These are phyloP conservation scores for Andricus grossulariae DNA, from an alignment of 1,140 invertebrate genomes.

Conservation along the genomic window DNA sequence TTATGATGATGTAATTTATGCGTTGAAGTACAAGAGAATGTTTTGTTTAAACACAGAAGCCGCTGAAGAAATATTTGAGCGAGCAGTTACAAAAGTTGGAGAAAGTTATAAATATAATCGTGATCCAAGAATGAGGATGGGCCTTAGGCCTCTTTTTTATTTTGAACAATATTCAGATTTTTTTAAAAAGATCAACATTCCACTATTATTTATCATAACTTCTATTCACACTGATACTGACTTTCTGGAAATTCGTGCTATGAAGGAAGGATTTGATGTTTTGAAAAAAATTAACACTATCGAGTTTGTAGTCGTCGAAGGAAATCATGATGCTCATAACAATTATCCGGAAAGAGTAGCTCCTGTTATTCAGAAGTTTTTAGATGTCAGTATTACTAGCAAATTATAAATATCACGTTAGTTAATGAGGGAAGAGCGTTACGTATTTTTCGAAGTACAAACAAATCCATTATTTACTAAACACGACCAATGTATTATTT, in stretches of 20 bases:
- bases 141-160: constrained; percentile 41
- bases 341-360: constrained; percentile 77
- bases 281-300: constrained; percentile 55
- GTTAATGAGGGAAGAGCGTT: neutral
- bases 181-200: constrained; percentile 50
- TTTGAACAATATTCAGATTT: constrained; percentile 44
- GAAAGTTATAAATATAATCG: constrained; percentile 64
- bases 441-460: neutral
- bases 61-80: constrained; percentile 73
- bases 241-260: constrained; percentile 33
- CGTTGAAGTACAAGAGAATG: constrained; percentile 65
- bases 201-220: constrained; percentile 61
- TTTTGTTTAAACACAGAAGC: constrained; percentile 67
- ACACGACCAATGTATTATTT: too few relatives aligned
- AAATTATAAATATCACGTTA: constrained; percentile 43
- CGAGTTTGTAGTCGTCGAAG: constrained; percentile 71
- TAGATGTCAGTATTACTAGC: constrained; percentile 55
- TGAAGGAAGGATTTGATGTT: neutral
- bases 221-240: constrained; percentile 23
- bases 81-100: constrained; percentile 65
- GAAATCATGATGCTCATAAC: constrained; percentile 82
- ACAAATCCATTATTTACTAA: too few relatives aligned
- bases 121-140: constrained; percentile 64
- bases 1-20: constrained; percentile 74
- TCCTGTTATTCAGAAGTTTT: constrained; percentile 68